Evolutionary conservation across 2,797 vertebrate species (phyloP).

Genomic region (Fistularia tabacaria): DNA sequence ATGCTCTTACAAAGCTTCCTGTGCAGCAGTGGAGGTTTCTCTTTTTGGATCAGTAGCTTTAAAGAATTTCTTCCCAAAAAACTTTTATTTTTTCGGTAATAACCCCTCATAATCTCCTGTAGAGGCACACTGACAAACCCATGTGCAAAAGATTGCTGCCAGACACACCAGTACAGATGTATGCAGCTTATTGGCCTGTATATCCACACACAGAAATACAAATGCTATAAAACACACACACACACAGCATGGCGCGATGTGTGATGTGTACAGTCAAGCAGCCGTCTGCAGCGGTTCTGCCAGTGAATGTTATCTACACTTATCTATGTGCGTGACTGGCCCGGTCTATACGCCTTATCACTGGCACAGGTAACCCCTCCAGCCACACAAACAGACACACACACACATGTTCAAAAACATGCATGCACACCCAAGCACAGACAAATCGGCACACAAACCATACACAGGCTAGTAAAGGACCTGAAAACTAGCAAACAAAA

Average conservation of each 20-base stretch:
- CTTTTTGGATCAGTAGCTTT: conserved; percentile 24
- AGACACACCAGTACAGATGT: conserved; percentile 50
- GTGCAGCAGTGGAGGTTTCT: conserved; percentile 4
- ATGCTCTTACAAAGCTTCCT: conserved; percentile 2
- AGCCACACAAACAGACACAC: conserved; percentile 17
- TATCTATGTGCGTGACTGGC: conserved; percentile 74
- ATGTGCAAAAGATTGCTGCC: conserved; percentile 52
- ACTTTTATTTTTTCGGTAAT: conserved; percentile 30
- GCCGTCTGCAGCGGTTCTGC: conserved; percentile 61
- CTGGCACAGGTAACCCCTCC: conserved; percentile 37
- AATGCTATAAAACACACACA: conserved; percentile 6
- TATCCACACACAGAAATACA: conserved; percentile 19
- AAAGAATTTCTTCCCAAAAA: conserved; percentile 28
- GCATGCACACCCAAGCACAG: conserved; percentile 7
- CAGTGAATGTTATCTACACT: conserved; percentile 74
- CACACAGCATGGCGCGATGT: conserved; percentile 4
- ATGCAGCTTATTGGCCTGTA: conserved; percentile 38
- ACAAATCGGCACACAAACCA: conserved; percentile 20
- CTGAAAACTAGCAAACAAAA: conserved; percentile 20
- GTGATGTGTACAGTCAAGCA: conserved; percentile 17
- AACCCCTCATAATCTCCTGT: conserved; percentile 46
- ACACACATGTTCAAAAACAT: conserved; percentile 17
- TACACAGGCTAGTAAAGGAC: conserved; percentile 6
- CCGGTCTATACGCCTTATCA: conserved; percentile 66
- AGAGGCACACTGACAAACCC: conserved; percentile 38